Evolutionary conservation across 2,113 vertebrate genomes (phyloP), one percentile per base, ranked within the genome.

Genomic region (Heterotilapia buettikoferi): DNA sequence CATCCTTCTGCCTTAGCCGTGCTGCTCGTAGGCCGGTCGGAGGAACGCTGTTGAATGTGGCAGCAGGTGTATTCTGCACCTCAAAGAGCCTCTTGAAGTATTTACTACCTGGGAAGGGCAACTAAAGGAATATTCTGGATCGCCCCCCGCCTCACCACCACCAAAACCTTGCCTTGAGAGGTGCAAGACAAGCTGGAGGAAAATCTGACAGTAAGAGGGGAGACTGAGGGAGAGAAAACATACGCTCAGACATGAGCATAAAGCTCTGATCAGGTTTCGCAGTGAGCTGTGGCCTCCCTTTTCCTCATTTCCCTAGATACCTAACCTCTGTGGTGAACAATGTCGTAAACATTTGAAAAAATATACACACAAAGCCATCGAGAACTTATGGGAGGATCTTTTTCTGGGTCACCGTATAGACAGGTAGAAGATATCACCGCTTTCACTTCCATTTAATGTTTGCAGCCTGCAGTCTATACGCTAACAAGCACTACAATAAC

Each of bases 41-140:
- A 90, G 80, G 50, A 87, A 78, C 12, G 83, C 45, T 84, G 81
- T 47, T 80, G 43, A 83, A 80, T 76, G 90, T 79, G 83, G 88
- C 92, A 84, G 91, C 89, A 85, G 92, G 88, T 91, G 89, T 88
- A 88, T 89, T 89, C 89, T 92, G 83, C 73, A 84, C 83, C 83
- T 85, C 31, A 4, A 81, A 78, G 86, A 93, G 86, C 90, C 79
- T 73, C 85, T 93, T 92, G 86, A 91, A 90, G 92, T 90, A 90
- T 94, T 94, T 93, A 93, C 92, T 93, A 83, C 87, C 86, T 88
- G 86, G 86, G 84, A 90, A 92, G 82, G 84, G 84, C 84, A 80
- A 88, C 90, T 86, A 59, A 90, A 87, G 89, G 85, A 92, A 92
- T 90, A 87, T 93, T 90, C 86, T 84, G 52, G 83, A 90, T 38